Evolutionary conservation across 2,888 invertebrate genomes (phyloP).

Genomic region (Apodemia mormo): DNA sequence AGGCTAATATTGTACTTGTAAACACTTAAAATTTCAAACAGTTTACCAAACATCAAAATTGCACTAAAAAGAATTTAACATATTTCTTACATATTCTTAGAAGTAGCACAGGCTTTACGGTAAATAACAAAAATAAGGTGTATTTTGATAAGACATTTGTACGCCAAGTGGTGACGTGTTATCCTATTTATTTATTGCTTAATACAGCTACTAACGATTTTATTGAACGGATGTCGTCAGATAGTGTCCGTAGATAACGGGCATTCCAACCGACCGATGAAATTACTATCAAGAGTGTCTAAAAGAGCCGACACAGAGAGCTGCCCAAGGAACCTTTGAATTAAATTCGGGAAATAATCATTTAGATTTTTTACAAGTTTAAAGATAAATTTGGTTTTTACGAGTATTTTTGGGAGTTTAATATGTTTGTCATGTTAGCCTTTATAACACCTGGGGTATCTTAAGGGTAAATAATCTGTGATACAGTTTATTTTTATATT

Average conservation of each 20-base stretch:
- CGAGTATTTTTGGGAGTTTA: constrained; percentile 1
- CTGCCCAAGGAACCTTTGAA: constrained; percentile 22
- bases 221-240: constrained; percentile 45
- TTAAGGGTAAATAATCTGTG: neutral
- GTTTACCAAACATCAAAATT: too few species aligned
- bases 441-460: constrained; percentile 1
- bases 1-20: too few species aligned
- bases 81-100: neutral
- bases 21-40: too few species aligned
- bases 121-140: neutral
- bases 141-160: constrained; percentile 3
- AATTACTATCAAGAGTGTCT: constrained; percentile 36
- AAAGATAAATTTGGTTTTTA: constrained; percentile 12
- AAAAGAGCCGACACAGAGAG: constrained; percentile 32
- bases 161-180: constrained; percentile 4
- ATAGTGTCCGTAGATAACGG: constrained; percentile 42
- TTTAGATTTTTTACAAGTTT: constrained; percentile 11
- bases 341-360: constrained; percentile 12
- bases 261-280: constrained; percentile 39
- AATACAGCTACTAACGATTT: constrained; percentile 44
- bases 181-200: constrained; percentile 42
- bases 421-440: neutral
- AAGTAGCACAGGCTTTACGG: neutral
- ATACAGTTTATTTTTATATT: neutral
- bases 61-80: too few species aligned